Evolutionary conservation across 1,140 invertebrate species (phyloP).

Genomic region (Sitodiplosis mosellana): DNA sequence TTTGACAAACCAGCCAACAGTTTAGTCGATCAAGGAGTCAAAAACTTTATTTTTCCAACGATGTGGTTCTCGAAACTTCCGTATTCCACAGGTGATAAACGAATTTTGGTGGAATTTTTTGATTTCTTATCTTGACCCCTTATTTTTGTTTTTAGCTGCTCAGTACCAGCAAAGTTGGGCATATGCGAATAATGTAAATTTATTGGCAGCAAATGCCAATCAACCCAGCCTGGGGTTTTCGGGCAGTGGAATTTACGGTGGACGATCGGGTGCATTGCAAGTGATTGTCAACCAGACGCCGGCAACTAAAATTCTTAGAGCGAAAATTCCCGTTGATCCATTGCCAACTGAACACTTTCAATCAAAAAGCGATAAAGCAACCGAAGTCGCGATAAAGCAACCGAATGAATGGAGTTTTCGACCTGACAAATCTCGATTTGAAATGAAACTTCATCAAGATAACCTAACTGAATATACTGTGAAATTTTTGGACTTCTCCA

Average conservation of each 20-base stretch:
- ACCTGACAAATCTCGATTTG: too few species aligned
- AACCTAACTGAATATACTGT: too few species aligned
- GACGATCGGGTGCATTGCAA: slow-evolving; percentile 8
- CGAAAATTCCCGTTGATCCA: background rate
- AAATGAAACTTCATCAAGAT: too few species aligned
- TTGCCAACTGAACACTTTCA: too few species aligned
- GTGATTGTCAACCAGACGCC: slow-evolving; percentile 12
- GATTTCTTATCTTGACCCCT: too few species aligned
- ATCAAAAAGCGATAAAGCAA: too few species aligned
- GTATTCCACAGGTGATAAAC: slow-evolving; percentile 34
- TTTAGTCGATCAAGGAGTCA: slow-evolving; percentile 25
- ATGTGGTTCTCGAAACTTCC: slow-evolving; percentile 55
- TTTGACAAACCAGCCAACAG: slow-evolving; percentile 35
- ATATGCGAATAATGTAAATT: slow-evolving; percentile 22
- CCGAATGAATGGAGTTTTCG: too few species aligned
- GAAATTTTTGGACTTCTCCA: too few species aligned
- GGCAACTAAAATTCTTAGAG: slow-evolving; percentile 11
- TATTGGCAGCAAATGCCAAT: slow-evolving; percentile 25
- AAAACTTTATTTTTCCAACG: slow-evolving; percentile 49
- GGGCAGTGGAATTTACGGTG: slow-evolving; percentile 20
- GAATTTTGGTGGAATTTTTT: too few species aligned
- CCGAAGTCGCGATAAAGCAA: too few species aligned
- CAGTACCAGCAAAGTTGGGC: slow-evolving; percentile 26
- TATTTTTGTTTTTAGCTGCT: slow-evolving; percentile 21
- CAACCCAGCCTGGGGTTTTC: slow-evolving; percentile 12